Evolutionary conservation across 2,113 vertebrate genomes (phyloP).

Genomic region (Apus apus): DNA sequence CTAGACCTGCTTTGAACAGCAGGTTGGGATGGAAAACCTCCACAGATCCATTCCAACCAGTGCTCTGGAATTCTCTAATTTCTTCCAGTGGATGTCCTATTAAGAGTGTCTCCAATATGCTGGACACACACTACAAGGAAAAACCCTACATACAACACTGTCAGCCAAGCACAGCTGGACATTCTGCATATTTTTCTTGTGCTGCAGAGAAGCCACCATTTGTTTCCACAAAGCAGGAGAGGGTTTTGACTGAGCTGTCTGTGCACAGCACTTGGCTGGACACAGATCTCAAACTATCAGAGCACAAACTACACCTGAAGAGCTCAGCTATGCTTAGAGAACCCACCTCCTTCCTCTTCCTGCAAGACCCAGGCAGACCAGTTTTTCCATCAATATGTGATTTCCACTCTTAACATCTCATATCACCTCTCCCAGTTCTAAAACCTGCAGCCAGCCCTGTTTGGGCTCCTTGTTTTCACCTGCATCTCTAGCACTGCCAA

Average conservation of each 20-base stretch:
- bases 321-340: background rate
- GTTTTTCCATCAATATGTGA: background rate
- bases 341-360: background rate
- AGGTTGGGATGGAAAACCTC: background rate
- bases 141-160: background rate
- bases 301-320: background rate
- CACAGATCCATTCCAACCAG: background rate
- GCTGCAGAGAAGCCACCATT: background rate
- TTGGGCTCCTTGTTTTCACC: background rate
- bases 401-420: background rate
- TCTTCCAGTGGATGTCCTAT: background rate
- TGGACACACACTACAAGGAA: background rate
- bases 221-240: background rate
- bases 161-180: background rate
- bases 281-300: background rate
- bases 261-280: background rate
- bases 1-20: background rate
- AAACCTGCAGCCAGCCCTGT: background rate
- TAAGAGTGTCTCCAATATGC: background rate
- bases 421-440: background rate
- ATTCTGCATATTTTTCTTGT: background rate
- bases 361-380: fast-evolving
- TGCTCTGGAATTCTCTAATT: background rate
- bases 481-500: background rate
- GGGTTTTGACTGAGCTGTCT: background rate